These are phyloP conservation scores for Trypoxylus dichotomus DNA, from an alignment of 1,140 invertebrate genomes.

Conservation along the genomic window DNA sequence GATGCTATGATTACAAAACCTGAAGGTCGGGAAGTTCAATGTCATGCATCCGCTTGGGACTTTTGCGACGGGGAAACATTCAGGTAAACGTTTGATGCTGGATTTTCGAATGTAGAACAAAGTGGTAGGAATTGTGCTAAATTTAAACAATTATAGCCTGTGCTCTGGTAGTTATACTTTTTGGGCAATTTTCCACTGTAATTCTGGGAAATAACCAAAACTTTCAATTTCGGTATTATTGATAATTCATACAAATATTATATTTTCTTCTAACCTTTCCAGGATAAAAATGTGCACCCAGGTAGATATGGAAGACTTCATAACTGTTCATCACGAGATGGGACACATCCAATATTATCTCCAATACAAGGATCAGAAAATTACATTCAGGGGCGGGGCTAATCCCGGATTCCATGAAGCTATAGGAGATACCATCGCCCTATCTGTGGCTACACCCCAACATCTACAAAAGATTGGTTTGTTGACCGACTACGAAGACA, in stretches of 20 bases:
- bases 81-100: conserved; percentile 50
- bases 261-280: conserved; percentile 35
- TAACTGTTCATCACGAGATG: conserved; percentile 78
- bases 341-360: conserved; percentile 76
- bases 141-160: too few species aligned
- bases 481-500: conserved; percentile 52
- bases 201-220: too few species aligned
- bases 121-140: too few species aligned
- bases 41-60: conserved; percentile 82
- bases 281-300: conserved; percentile 81
- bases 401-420: conserved; percentile 79
- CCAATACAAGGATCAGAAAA: conserved; percentile 70
- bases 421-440: conserved; percentile 68
- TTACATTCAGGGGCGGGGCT: conserved; percentile 66
- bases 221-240: too few species aligned
- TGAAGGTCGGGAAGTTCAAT: conserved; percentile 66
- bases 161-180: too few species aligned
- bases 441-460: conserved; percentile 63
- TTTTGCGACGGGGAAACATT: conserved; percentile 70
- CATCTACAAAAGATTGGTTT: conserved; percentile 63
- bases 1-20: conserved; percentile 61
- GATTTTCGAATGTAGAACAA: too few species aligned
- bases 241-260: too few species aligned
- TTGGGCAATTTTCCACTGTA: too few species aligned
- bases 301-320: conserved; percentile 67